phyloP scores from a whole-genome alignment of 2,888 invertebrate genomes.

The Drosophila kokeensis region DNA sequence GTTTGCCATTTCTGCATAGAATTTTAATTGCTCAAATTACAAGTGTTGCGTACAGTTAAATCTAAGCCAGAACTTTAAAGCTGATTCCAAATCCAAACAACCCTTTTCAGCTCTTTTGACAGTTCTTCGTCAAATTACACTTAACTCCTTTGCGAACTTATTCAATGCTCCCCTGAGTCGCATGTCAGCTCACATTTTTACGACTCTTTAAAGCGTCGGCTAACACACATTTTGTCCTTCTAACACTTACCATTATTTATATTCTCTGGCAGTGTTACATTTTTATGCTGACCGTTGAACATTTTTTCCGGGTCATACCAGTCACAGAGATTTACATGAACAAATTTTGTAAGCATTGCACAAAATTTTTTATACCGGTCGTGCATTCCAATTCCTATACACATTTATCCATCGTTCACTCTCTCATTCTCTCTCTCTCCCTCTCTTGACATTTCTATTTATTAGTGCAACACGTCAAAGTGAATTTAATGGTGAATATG shows the following conservation, averaged over 20 bases:
- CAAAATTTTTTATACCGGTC: slow-evolving; percentile 50
- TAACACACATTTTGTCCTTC: slow-evolving; percentile 60
- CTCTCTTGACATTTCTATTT: slow-evolving; percentile 19
- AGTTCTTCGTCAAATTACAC: not conserved
- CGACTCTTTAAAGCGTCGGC: slow-evolving; percentile 33
- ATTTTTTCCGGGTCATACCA: slow-evolving; percentile 33
- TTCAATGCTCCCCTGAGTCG: slow-evolving; percentile 16
- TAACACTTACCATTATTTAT: slow-evolving; percentile 28
- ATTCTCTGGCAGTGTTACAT: slow-evolving; percentile 32
- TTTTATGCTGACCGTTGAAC: slow-evolving; percentile 40
- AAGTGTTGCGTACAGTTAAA: not conserved
- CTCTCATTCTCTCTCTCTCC: slow-evolving; percentile 1
- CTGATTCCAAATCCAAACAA: not conserved
- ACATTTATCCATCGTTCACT: slow-evolving; percentile 57
- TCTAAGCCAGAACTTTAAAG: not conserved
- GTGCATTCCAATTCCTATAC: slow-evolving; percentile 64
- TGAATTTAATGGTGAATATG: slow-evolving; percentile 60
- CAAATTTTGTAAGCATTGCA: slow-evolving; percentile 46
- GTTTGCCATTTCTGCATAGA: slow-evolving; percentile 3
- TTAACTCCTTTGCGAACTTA: not conserved
- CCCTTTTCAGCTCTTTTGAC: not conserved
- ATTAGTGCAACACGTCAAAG: slow-evolving; percentile 36
- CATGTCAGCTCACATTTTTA: slow-evolving; percentile 12
- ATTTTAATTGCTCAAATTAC: slow-evolving; percentile 9
- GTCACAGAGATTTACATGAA: slow-evolving; percentile 30